Percentiles rank a stretch among this genome's conserved stretches.
phyloP scores from a whole-genome alignment of 2,113 vertebrate genomes.

The Mandrillus leucophaeus region DNA sequence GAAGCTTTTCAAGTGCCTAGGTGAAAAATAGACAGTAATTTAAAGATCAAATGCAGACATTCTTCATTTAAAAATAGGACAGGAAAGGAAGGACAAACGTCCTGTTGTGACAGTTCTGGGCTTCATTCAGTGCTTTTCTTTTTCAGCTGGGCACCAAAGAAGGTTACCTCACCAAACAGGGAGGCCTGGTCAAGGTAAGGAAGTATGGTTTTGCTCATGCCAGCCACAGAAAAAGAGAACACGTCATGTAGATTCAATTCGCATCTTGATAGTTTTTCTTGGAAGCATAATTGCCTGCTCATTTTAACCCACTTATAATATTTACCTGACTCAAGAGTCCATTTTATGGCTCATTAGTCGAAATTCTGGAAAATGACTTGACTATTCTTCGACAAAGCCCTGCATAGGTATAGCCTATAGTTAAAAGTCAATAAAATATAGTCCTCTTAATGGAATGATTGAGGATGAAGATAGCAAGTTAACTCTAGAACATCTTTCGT shows the following conservation, averaged over 20 bases:
- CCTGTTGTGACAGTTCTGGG: background rate
- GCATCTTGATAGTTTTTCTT: background rate
- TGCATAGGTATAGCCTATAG: background rate
- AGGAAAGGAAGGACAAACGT: background rate
- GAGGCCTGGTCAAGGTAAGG: slow-evolving; percentile 91
- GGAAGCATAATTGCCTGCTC: background rate
- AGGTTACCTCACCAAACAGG: slow-evolving; percentile 96
- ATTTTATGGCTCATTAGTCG: background rate
- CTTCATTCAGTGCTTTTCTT: slow-evolving; percentile 59
- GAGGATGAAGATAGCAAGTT: background rate
- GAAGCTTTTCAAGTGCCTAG: background rate
- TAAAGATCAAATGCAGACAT: background rate
- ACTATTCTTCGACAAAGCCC: background rate
- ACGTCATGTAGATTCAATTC: rapidly evolving
- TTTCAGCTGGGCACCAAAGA: slow-evolving; percentile 97
- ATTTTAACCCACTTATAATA: background rate
- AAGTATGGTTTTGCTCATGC: background rate
- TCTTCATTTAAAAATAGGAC: background rate
- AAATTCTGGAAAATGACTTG: background rate
- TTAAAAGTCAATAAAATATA: background rate
- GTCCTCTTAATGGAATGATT: background rate
- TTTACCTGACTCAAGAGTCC: background rate
- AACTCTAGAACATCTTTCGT: background rate
- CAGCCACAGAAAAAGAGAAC: background rate
- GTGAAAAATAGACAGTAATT: background rate